A percentile compares a stretch with the other conserved stretches of the same genome.
phyloP scores from a whole-genome alignment of 2,113 vertebrate genomes.

The Mesocricetus auratus region DNA sequence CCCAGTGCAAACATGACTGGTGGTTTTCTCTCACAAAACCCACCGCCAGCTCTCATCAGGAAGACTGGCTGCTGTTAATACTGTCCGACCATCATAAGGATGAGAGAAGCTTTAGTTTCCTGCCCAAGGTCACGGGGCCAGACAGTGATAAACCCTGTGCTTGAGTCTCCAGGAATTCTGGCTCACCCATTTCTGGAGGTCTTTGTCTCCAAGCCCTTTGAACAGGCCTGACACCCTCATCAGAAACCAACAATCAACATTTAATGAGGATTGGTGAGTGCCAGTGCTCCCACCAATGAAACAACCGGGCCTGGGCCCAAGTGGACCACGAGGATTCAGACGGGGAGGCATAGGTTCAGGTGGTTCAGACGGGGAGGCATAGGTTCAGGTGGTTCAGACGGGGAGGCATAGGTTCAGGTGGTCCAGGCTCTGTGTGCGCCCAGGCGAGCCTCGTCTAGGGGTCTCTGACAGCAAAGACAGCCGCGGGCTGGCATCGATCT shows the following conservation, averaged over 20 bases:
- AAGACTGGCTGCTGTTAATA: not conserved
- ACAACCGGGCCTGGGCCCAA: not conserved
- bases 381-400: not conserved
- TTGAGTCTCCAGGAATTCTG: not conserved
- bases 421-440: not conserved
- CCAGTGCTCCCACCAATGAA: not conserved
- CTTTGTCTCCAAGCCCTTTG: not conserved
- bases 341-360: not conserved
- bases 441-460: not conserved
- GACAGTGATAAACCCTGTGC: not conserved
- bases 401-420: not conserved
- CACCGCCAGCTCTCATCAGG: not conserved
- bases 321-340: not conserved
- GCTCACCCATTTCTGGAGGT: not conserved
- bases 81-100: not conserved
- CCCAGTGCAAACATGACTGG: fast-evolving
- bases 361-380: not conserved
- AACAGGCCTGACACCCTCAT: not conserved
- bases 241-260: not conserved
- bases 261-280: constrained; percentile 45
- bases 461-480: not conserved
- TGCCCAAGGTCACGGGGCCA: not conserved
- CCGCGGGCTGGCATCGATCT: not conserved
- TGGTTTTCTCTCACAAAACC: not conserved
- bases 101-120: not conserved